Conservation (phyloP, 1,140 invertebrate genomes). For the Drosophila serrata region DNA sequence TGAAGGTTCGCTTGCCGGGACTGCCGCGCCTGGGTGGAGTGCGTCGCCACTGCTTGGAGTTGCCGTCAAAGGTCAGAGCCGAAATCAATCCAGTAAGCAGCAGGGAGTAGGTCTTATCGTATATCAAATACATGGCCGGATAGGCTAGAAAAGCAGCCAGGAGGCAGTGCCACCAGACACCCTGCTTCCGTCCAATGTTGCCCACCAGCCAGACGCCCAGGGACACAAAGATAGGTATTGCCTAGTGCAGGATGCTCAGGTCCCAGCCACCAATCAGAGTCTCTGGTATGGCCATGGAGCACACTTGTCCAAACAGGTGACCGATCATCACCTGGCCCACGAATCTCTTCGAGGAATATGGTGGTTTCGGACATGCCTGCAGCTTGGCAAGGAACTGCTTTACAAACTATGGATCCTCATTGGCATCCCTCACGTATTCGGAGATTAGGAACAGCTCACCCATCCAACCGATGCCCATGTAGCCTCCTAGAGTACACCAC, state of each 20-base stretch:
- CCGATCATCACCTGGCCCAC: conserved; percentile 91
- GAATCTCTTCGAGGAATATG: conserved; percentile 92
- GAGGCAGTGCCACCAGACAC: conserved; percentile 89
- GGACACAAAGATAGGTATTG: conserved; percentile 90
- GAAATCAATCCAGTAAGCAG: conserved; percentile 88
- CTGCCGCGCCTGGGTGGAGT: conserved; percentile 87
- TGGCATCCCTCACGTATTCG: conserved; percentile 94
- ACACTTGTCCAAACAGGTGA: conserved; percentile 92
- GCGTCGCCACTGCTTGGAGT: conserved; percentile 92
- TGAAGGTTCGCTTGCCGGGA: conserved; percentile 84
- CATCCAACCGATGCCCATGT: conserved; percentile 94
- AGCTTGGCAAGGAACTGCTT: conserved; percentile 89
- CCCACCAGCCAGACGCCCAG: conserved; percentile 95
- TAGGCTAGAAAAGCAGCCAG: conserved; percentile 89
- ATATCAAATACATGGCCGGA: conserved; percentile 88
- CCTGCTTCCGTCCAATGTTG: conserved; percentile 94
- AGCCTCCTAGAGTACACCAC: conserved; percentile 94
- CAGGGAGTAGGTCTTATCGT: conserved; percentile 89
- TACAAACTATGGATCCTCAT: conserved; percentile 91
- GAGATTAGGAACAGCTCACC: conserved; percentile 94
- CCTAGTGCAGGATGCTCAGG: conserved; percentile 89
- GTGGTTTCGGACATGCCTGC: conserved; percentile 89
- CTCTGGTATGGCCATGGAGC: conserved; percentile 91
- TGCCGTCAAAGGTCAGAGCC: conserved; percentile 89
- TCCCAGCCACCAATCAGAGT: conserved; percentile 90